Percentiles rank a stretch among this genome's conserved stretches.
Evolutionary conservation across 2,113 vertebrate genomes (phyloP).

Genomic region (Castor canadensis): DNA sequence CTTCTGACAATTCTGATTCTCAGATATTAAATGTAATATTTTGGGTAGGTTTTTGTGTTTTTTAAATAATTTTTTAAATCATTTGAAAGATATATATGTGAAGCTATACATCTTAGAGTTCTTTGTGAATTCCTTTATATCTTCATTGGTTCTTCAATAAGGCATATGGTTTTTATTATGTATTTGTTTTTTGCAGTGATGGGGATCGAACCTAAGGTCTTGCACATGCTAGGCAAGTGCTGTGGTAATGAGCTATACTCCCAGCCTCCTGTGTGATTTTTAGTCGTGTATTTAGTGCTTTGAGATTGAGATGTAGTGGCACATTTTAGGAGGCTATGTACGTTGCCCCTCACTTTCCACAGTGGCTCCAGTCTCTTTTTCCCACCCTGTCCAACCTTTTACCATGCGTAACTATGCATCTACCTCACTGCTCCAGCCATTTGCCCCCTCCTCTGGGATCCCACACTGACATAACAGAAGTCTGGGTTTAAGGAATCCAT

Average conservation of each 20-base stretch:
- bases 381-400: neutral
- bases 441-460: neutral
- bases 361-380: neutral
- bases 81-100: neutral
- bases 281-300: neutral
- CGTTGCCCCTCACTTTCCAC: neutral
- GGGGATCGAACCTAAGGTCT: neutral
- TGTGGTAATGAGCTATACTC: neutral
- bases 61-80: neutral
- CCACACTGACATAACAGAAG: neutral
- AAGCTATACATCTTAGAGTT: neutral
- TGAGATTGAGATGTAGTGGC: neutral
- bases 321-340: neutral
- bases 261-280: neutral
- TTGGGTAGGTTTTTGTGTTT: neutral
- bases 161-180: neutral
- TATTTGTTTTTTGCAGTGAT: neutral
- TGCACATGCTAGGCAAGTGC: neutral
- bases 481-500: neutral
- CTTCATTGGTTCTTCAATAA: neutral
- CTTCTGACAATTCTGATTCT: neutral
- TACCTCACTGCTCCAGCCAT: neutral
- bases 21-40: conserved; percentile 7
- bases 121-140: neutral
- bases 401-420: rapidly evolving